A percentile compares a stretch with the other conserved stretches of the same genome.
phyloP scores from a whole-genome alignment of 2,113 vertebrate species.

The human (Homo sapiens) region DNA sequence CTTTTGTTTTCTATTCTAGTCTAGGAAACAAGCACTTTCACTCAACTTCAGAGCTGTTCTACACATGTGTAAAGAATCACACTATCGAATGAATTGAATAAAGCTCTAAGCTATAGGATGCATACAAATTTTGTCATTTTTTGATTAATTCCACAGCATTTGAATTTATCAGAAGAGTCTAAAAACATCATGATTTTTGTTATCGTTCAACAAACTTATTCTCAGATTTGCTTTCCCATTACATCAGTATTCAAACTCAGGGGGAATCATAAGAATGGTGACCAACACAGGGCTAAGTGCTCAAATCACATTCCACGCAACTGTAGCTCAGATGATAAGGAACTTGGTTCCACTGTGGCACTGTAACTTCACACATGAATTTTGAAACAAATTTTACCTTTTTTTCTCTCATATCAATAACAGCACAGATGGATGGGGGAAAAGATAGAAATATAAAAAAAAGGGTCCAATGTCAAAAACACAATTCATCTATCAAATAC shows the following conservation, averaged over 20 bases:
- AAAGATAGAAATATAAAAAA: constrained; percentile 23
- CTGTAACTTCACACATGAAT: not conserved
- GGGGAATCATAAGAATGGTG: constrained; percentile 1
- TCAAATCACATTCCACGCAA: not conserved
- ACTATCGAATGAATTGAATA: not conserved
- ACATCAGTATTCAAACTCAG: not conserved
- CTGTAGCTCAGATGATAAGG: not conserved
- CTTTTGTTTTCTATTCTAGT: not conserved
- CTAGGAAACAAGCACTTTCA: not conserved
- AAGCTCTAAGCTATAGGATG: not conserved
- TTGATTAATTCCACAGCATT: not conserved
- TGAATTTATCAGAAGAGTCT: not conserved
- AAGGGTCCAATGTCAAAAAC: constrained; percentile 24
- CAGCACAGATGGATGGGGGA: not conserved
- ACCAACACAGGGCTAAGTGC: not conserved
- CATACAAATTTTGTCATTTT: not conserved
- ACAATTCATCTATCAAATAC: constrained; percentile 33
- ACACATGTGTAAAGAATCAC: not conserved
- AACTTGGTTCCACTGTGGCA: not conserved
- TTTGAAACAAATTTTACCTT: constrained; percentile 37
- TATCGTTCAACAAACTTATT: not conserved
- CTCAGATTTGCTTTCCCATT: not conserved
- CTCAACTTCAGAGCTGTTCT: not conserved
- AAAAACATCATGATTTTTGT: not conserved
- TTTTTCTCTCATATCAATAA: constrained; percentile 45